Conservation (phyloP, 2,113 vertebrate genomes). For the Myocastor coypus region DNA sequence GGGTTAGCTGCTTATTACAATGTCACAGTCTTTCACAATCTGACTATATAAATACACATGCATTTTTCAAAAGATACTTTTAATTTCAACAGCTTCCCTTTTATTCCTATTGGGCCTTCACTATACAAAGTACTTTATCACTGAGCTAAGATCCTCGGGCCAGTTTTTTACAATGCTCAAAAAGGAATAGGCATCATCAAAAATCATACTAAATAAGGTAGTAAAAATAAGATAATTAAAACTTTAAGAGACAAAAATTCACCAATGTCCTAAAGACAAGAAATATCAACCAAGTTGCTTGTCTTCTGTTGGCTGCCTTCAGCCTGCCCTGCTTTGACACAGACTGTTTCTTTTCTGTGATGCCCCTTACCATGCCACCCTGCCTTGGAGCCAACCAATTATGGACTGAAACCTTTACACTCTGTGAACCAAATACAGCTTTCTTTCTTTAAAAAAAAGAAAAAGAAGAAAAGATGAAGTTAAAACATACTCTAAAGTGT, state of each 20-base stretch:
- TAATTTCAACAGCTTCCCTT: conserved; percentile 50
- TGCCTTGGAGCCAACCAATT: background rate
- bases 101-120: background rate
- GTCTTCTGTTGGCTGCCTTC: background rate
- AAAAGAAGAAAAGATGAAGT: background rate
- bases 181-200: conserved; percentile 11
- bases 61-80: conserved; percentile 38
- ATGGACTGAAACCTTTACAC: background rate
- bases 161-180: background rate
- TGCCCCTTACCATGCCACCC: background rate
- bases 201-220: conserved; percentile 10
- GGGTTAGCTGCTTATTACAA: conserved; percentile 12
- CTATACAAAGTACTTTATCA: background rate
- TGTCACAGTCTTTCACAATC: background rate
- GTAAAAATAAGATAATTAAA: conserved; percentile 5
- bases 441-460: background rate
- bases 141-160: background rate
- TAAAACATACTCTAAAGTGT: conserved; percentile 25
- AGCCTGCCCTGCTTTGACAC: background rate
- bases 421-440: background rate
- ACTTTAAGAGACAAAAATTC: conserved; percentile 39
- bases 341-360: background rate
- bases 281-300: conserved; percentile 15
- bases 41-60: background rate
- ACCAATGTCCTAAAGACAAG: background rate